These are phyloP conservation scores for Prunella himalayana DNA, from an alignment of 2,113 vertebrate genomes.

Conservation along the genomic window DNA sequence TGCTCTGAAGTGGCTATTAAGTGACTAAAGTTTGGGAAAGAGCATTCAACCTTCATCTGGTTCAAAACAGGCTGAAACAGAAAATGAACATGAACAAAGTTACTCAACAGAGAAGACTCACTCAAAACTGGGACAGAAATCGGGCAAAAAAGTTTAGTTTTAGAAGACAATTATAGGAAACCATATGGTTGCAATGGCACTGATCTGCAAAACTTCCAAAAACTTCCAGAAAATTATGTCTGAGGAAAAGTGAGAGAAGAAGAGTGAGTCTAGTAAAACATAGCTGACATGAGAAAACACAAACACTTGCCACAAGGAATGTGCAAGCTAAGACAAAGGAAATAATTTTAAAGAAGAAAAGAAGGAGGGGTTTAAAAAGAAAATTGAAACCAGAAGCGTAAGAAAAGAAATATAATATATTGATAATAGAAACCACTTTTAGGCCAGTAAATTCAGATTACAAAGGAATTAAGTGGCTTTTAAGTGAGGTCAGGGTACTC, in stretches of 20 bases:
- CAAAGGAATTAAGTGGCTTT: not conserved
- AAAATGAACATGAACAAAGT: not conserved
- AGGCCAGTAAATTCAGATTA: not conserved
- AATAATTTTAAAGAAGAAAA: not conserved
- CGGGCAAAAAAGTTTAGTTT: not conserved
- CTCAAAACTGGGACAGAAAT: not conserved
- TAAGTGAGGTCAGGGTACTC: not conserved
- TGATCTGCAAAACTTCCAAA: not conserved
- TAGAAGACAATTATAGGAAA: not conserved
- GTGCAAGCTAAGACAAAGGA: not conserved
- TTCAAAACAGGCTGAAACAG: not conserved
- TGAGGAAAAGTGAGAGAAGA: not conserved
- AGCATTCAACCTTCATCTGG: not conserved
- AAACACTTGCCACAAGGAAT: not conserved
- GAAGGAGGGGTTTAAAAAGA: not conserved
- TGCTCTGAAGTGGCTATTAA: not conserved
- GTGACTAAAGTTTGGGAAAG: not conserved
- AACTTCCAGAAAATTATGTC: not conserved
- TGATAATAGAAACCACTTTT: not conserved
- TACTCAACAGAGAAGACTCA: not conserved
- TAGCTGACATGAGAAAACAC: not conserved
- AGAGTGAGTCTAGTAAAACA: not conserved
- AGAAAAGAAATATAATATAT: not conserved
- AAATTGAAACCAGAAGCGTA: not conserved
- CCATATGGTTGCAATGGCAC: not conserved